A percentile compares a stretch with the other conserved stretches of the same genome.
phyloP scores from a whole-genome alignment of 2,888 invertebrate species.

The Limenitis camilla region DNA sequence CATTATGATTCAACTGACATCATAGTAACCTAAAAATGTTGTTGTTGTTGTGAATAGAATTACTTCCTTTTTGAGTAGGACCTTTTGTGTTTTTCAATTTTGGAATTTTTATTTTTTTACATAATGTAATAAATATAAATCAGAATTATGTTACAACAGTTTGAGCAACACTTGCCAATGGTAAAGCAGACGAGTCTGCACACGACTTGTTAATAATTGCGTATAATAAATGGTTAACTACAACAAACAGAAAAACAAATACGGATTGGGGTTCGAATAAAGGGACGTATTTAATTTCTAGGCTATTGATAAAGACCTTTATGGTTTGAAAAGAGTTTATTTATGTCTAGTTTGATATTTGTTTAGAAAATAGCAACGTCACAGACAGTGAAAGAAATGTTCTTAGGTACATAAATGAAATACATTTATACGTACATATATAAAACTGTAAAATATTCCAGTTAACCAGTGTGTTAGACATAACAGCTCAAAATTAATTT shows the following conservation, averaged over 20 bases:
- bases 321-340: slow-evolving; percentile 12
- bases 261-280: slow-evolving; percentile 58
- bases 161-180: slow-evolving; percentile 41
- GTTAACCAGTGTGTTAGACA: too few relatives aligned
- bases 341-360: slow-evolving; percentile 1
- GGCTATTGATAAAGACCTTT: slow-evolving; percentile 37
- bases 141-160: slow-evolving; percentile 17
- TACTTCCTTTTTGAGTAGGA: too few relatives aligned
- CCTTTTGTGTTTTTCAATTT: background rate
- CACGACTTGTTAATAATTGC: slow-evolving; percentile 69
- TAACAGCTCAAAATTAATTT: too few relatives aligned
- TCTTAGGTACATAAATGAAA: background rate
- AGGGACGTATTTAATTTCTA: slow-evolving; percentile 49
- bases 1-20: too few relatives aligned
- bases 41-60: too few relatives aligned
- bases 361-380: background rate
- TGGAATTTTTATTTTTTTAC: background rate
- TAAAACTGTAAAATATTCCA: too few relatives aligned
- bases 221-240: slow-evolving; percentile 68
- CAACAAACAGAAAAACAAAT: slow-evolving; percentile 67
- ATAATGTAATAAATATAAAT: background rate
- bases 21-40: too few relatives aligned
- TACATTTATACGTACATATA: too few relatives aligned
- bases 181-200: slow-evolving; percentile 48
- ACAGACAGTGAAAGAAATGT: background rate